Evolutionary conservation across 2,888 invertebrate genomes (phyloP).

Genomic region (Drosophila meridiana): DNA sequence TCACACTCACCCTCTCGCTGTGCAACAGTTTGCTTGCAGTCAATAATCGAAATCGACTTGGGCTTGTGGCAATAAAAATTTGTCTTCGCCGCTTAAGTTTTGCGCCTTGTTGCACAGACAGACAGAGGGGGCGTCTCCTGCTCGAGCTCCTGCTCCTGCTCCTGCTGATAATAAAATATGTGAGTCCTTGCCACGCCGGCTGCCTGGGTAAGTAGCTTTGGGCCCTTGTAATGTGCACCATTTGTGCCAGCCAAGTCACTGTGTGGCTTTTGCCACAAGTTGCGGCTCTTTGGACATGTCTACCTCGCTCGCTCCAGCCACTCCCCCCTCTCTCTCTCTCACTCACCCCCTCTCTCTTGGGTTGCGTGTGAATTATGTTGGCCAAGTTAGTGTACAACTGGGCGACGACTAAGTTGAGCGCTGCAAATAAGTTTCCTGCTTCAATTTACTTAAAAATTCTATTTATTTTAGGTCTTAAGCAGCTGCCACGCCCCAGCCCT

Average conservation of each 20-base stretch:
- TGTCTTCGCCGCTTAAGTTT: constrained; percentile 73
- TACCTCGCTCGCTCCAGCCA: background rate
- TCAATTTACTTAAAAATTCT: constrained; percentile 77
- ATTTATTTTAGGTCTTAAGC: constrained; percentile 71
- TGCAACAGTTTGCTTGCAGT: constrained; percentile 73
- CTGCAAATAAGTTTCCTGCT: constrained; percentile 66
- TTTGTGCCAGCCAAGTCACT: constrained; percentile 66
- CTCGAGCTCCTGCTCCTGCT: constrained; percentile 3
- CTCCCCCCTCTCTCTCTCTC: background rate
- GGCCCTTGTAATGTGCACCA: constrained; percentile 65
- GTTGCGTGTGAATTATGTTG: constrained; percentile 67
- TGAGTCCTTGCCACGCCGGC: constrained; percentile 51
- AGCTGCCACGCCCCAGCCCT: constrained; percentile 17
- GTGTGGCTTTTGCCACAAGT: constrained; percentile 52
- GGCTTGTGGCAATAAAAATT: constrained; percentile 74
- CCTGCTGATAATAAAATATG: constrained; percentile 64
- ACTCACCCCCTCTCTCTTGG: background rate
- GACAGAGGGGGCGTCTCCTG: constrained; percentile 4
- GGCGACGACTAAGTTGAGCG: constrained; percentile 20
- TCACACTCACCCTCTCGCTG: constrained; percentile 16
- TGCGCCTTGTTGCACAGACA: constrained; percentile 75
- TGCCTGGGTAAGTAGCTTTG: constrained; percentile 62
- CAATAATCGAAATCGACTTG: constrained; percentile 73
- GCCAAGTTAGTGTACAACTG: constrained; percentile 65
- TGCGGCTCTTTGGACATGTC: constrained; percentile 28